phyloP scores from a whole-genome alignment of 1,140 invertebrate species.

The Drosophila lacertosa region DNA sequence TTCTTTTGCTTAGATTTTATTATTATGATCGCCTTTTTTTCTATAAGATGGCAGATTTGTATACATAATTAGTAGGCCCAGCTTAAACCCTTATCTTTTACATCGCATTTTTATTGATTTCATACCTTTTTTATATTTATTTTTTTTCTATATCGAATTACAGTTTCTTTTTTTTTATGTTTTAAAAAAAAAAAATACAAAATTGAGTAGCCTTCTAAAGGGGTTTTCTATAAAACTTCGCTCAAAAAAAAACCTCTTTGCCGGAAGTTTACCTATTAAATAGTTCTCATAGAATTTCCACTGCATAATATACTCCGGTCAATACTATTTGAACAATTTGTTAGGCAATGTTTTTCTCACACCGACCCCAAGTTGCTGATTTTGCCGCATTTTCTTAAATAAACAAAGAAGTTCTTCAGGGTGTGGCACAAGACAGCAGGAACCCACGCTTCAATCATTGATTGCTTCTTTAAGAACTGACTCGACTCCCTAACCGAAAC shows the following conservation, averaged over 20 bases:
- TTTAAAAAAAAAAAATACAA: too few species aligned
- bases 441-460: constrained; percentile 51
- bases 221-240: too few species aligned
- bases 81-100: constrained; percentile 12
- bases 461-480: constrained; percentile 41
- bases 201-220: too few species aligned
- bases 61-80: constrained; percentile 29
- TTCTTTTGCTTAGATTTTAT: constrained; percentile 22
- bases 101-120: constrained; percentile 41
- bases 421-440: constrained; percentile 46
- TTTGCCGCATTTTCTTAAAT: constrained; percentile 69
- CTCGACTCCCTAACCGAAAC: constrained; percentile 15
- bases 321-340: constrained; percentile 60
- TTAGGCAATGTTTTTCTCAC: constrained; percentile 73
- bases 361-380: constrained; percentile 52
- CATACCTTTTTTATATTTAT: constrained; percentile 5
- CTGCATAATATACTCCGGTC: background rate
- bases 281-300: constrained; percentile 47
- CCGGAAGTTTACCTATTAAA: constrained; percentile 60
- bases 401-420: constrained; percentile 64
- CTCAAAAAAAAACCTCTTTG: too few species aligned
- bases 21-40: constrained; percentile 13
- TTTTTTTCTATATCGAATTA: constrained; percentile 20
- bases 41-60: constrained; percentile 1
- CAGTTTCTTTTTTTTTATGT: constrained; percentile 9